Conservation (phyloP, 30 jellyfish, hydroid and myxozoan species). For the Hydractinia symbiolongicarpus region DNA sequence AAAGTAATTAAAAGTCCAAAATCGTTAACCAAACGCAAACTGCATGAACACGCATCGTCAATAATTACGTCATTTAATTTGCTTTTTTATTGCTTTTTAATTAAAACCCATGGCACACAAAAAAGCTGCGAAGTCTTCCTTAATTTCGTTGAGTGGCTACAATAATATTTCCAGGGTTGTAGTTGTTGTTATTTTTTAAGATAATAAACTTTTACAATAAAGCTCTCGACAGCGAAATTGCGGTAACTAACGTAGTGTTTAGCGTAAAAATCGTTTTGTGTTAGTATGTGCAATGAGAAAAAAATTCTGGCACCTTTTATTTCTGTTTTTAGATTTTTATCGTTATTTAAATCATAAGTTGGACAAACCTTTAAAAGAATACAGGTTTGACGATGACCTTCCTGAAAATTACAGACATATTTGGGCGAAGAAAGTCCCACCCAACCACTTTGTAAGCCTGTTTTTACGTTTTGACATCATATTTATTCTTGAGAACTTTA, state of each 20-base stretch:
- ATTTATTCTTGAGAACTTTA: neutral
- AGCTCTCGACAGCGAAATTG: no score
- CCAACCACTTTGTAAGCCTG: slow-evolving; percentile 69
- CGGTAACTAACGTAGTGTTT: no score
- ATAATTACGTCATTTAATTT: no score
- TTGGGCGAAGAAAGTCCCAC: slow-evolving; percentile 87
- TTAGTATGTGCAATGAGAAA: no score
- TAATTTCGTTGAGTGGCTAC: no score
- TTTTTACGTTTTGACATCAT: neutral
- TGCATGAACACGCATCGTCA: neutral
- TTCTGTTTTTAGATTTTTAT: slow-evolving; percentile 56
- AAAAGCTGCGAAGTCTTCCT: no score
- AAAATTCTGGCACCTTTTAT: neutral
- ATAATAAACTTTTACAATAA: no score
- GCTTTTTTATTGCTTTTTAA: no score
- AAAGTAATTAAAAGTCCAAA: slow-evolving; percentile 8
- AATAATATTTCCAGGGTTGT: no score
- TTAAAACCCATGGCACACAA: no score
- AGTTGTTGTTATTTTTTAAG: no score
- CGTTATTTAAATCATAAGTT: slow-evolving; percentile 74
- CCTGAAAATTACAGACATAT: slow-evolving; percentile 67
- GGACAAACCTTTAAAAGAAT: slow-evolving; percentile 69
- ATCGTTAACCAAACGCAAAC: slow-evolving; percentile 17
- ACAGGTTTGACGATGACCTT: slow-evolving; percentile 80
- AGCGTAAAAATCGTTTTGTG: no score